Base-by-base conservation (phyloP, 2,113 vertebrate genomes). In the Australoheros scitulus region DNA sequence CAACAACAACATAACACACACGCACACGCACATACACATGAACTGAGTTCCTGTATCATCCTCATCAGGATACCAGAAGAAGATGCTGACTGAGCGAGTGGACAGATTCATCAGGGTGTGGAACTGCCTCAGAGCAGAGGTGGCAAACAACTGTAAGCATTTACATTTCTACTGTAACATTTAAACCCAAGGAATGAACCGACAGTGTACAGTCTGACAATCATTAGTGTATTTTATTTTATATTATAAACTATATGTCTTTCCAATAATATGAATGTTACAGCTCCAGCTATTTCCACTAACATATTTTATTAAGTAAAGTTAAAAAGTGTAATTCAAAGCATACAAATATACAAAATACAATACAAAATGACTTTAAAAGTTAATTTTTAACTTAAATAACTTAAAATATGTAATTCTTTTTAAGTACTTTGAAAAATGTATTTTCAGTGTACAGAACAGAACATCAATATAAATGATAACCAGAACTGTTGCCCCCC, bases 81-180 rank as follows among this genome's bases (percentile, higher is more conserved):
- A 92, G 76, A 47, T 32, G 41, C 87, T 95, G 60, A 29, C 7
- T 0, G 83, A 89, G n/a, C 87, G 93, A 63, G 88, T 96, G 59
- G 36, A 83, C 24, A 86, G 61, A 20, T 96, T 96, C 84, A 81
- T 95, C 22, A 50, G 4, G 3, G 93, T 90, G 58, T 96, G 96
- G 96, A 96, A 95, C 86, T 3, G 82, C 61, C 93, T 96, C 29
- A 76, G 94, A 91, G 87, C 87, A 38, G 94, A 95, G 34, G 36
- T 95, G 79, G 86, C 88, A n/a, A 94, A 92, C 79, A 92, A 87
- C 34, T 61, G 96, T 96, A 81, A 94, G 95, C 56, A 59, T 41
- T 38, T 10, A 14, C 41, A 47, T 29, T 24, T 61, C 1, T n/a
- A 2, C 20, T 11, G 24, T 24, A 7, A 76, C 41, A 2, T 34